Conservation (phyloP, 2,113 vertebrate genomes). For the Poecilia latipinna region DNA sequence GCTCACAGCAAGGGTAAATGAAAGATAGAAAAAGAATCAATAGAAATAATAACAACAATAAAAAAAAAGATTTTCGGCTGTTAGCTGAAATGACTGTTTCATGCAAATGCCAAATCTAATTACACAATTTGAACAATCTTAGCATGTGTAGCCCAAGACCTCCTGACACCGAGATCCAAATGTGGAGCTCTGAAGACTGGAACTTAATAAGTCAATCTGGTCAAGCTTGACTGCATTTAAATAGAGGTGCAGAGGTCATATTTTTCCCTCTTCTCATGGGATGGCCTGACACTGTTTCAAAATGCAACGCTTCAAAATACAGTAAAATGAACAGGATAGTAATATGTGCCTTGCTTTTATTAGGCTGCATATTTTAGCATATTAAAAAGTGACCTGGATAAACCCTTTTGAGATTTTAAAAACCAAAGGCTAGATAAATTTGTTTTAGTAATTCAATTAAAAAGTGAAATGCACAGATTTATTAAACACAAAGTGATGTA, state of each 20-base stretch:
- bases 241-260: conserved; percentile 1
- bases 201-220: neutral
- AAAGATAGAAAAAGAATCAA: conserved; percentile 10
- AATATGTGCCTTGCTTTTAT: neutral
- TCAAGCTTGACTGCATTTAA: conserved; percentile 14
- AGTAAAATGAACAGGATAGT: neutral
- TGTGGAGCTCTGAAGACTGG: conserved; percentile 11
- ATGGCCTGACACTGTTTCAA: neutral
- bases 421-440: too few relatives aligned
- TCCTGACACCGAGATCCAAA: conserved; percentile 14
- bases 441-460: neutral
- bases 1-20: conserved; percentile 28
- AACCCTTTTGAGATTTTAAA: neutral
- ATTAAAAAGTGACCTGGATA: neutral
- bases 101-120: conserved; percentile 12
- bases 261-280: neutral
- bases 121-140: conserved; percentile 19
- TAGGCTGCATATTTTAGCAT: neutral
- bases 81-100: conserved; percentile 16
- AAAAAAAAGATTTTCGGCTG: conserved; percentile 28
- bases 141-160: conserved; percentile 9
- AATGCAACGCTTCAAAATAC: neutral
- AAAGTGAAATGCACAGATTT: neutral
- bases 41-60: neutral
- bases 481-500: neutral